A percentile compares a stretch with the other conserved stretches of the same genome.
phyloP scores from a whole-genome alignment of 2,113 vertebrate species.

The Eclectus roratus region DNA sequence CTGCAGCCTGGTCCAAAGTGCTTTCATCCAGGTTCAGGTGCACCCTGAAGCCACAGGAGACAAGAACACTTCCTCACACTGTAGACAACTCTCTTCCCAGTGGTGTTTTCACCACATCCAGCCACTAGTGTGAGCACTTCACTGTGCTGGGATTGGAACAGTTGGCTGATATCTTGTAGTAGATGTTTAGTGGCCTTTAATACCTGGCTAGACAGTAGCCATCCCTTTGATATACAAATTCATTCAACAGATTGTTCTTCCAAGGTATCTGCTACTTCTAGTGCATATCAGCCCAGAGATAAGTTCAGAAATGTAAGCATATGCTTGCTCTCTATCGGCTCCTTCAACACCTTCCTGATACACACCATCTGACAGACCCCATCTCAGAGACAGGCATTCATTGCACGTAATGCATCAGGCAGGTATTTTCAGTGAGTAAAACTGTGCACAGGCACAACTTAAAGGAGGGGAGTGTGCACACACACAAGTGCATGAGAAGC shows the following conservation, averaged over 20 bases:
- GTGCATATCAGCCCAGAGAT: background rate
- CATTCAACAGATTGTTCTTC: background rate
- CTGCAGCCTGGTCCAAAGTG: background rate
- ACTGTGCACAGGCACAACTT: background rate
- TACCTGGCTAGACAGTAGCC: background rate
- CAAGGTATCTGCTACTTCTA: background rate
- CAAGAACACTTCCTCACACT: fast-evolving
- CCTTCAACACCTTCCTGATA: background rate
- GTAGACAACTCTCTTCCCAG: background rate
- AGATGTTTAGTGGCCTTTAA: background rate
- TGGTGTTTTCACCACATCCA: fast-evolving
- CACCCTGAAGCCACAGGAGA: background rate
- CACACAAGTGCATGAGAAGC: fast-evolving
- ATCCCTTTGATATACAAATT: background rate
- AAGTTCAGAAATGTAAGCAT: background rate
- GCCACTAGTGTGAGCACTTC: background rate
- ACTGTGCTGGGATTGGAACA: background rate
- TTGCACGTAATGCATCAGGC: fast-evolving
- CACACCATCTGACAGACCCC: background rate
- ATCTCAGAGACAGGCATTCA: background rate
- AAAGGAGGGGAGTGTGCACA: background rate
- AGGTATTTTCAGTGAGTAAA: background rate
- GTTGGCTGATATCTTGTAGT: background rate
- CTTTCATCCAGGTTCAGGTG: background rate
- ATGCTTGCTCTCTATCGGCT: background rate